Evolutionary conservation across 2,113 vertebrate genomes (phyloP), one percentile per base, ranked within the genome.

Genomic region (Phylloscopus trochilus): DNA sequence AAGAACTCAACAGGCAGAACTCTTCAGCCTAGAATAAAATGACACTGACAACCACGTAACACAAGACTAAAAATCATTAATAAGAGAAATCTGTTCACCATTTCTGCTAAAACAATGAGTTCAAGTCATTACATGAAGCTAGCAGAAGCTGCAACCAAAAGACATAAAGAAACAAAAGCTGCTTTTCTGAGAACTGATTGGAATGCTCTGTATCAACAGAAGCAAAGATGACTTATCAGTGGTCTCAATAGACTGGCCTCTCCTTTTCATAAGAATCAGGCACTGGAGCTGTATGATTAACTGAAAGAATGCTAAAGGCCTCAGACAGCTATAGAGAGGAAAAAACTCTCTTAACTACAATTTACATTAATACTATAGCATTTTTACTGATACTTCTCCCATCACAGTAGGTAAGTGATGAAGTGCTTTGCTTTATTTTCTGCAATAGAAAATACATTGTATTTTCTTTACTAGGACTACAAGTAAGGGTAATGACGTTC

Each of bases 131-230:
- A 62, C 20, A 66, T 4, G n/a, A 93, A 83, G 59, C n/a, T 28
- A 73, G 28, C 18, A 90, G 60, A 67, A 95, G 59, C 7, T 51
- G 46, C 52, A 81, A 92, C 69, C 41, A 82, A 87, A 88, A 79
- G 77, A 70, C 64, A 35, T 39, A 12, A 80, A 67, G 62, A 91
- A 79, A 83, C 69, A 89, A 90, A 94, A 93, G 70, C 49, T 73
- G 53, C 58, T 91, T 93, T 92, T 92, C 52, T 53, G 58, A 93
- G 80, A 87, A 77, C 70, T 79, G 53, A 39, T 1, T 39, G 75
- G 63, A 94, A 96, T 67, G 67, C 28, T 70, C 31, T 2, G 0
- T 74, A 88, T 68, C 83, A 93, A 66, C 79, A 95, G 39, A 95
- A 86, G 67, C 59, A 90, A 77, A 73, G 31, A 81, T 52, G 62